These are phyloP conservation scores for Caenorhabditis brenneri DNA, from an alignment of 1,140 invertebrate species.

Conservation along the genomic window DNA sequence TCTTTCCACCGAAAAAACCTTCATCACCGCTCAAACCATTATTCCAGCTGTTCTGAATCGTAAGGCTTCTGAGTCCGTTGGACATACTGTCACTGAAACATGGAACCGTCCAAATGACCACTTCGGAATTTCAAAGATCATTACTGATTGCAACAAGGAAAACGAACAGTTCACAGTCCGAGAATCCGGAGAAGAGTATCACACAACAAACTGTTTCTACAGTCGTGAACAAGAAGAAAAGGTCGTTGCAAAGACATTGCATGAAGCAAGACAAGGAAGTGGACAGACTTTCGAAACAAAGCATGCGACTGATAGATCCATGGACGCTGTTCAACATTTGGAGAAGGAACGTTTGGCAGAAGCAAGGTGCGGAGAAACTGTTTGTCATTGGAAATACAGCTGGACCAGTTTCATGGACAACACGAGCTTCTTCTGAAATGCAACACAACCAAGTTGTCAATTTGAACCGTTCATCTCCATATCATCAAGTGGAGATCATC, in stretches of 20 bases:
- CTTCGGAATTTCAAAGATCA: not conserved
- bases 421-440: not conserved
- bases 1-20: conserved; percentile 30
- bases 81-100: conserved; percentile 21
- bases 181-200: conserved; percentile 49
- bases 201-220: conserved; percentile 45
- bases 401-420: not conserved
- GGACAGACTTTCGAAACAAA: conserved; percentile 38
- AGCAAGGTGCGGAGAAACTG: conserved; percentile 1
- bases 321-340: not conserved
- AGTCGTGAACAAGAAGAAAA: not conserved
- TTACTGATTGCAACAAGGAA: conserved; percentile 27
- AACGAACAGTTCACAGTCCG: conserved; percentile 16
- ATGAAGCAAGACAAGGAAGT: conserved; percentile 42
- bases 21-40: conserved; percentile 51
- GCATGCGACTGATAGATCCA: not conserved
- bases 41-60: conserved; percentile 26
- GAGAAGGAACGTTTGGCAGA: conserved; percentile 2
- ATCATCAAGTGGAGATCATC: conserved; percentile 6
- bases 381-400: conserved; percentile 19
- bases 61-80: not conserved
- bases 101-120: conserved; percentile 20
- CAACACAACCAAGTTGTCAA: conserved; percentile 12
- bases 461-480: conserved; percentile 1
- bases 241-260: not conserved